Evolutionary conservation across 2,797 vertebrate species (phyloP), one percentile per base, ranked within the genome.

Genomic region (Anisognathus igniventris): DNA sequence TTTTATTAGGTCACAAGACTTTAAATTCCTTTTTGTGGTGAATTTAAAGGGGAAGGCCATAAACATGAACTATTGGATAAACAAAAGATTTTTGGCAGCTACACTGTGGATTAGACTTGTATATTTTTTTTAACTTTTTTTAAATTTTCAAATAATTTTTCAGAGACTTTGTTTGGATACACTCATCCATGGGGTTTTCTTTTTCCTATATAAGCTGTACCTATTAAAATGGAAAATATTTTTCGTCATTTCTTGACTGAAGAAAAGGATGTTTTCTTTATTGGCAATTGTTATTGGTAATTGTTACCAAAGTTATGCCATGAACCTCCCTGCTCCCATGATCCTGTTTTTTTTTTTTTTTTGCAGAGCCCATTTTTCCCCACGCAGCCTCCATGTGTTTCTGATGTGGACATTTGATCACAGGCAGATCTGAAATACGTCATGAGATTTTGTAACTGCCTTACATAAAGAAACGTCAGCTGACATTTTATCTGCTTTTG

Each of bases 401-500:
- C 91, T 14, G 30, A 47, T n/a, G 62, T 16, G 87, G 93, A 70
- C 75, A 70, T 83, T 82, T 65, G 86, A 92, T 86, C 81, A 70
- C 48, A 30, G 71, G 66, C 45, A 75, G n/a, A 50, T 87, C 65
- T 64, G 27, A 81, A 91, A 42, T 21, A 83, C 22, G 28, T 90
- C 62, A 91, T 4, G 24, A 30, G 73, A 51, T 93, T 92, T 94
- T 95, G 85, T 93, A 95, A 95, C 42, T 86, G 58, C 51, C 27
- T 95, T 84, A 60, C 57, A 77, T 86, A 90, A 94, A 89, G 80
- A 61, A 82, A 73, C 2, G 14, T 71, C 78, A 87, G 68, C 71
- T 70, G 82, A 78, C 79, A 81, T 88, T 83, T 92, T 92, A 92
- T 88, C 78, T 93, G 92, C 82, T 86, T 77, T 83, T 94, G 77